These are phyloP conservation scores for Nomada hirtipes DNA, from an alignment of 2,888 invertebrate species.

Conservation along the genomic window DNA sequence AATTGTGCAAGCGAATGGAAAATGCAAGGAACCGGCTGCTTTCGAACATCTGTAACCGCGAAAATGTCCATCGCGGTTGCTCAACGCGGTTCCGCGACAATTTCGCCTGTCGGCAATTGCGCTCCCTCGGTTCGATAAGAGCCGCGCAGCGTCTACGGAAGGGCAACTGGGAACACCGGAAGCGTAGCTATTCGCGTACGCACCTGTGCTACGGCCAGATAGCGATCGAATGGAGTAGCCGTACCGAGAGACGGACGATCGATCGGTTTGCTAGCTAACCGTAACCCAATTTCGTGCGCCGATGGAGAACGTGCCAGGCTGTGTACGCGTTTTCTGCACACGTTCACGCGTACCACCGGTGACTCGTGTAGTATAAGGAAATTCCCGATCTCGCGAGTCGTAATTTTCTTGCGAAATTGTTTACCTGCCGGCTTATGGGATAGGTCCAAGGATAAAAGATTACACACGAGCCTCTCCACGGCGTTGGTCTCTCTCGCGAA, in stretches of 20 bases:
- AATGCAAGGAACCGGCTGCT: not conserved
- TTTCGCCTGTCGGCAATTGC: constrained; percentile 10
- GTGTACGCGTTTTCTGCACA: constrained; percentile 43
- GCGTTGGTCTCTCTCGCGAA: constrained; percentile 33
- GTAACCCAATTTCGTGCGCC: constrained; percentile 73
- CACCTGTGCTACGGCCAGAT: constrained; percentile 51
- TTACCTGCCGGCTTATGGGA: constrained; percentile 78
- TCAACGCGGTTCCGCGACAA: constrained; percentile 23
- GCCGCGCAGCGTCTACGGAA: not conserved
- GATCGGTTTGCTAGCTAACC: constrained; percentile 58
- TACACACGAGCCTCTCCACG: constrained; percentile 69
- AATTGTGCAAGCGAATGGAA: not conserved
- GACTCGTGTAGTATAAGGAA: constrained; percentile 79
- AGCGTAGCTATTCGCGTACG: constrained; percentile 37
- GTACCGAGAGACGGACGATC: constrained; percentile 31
- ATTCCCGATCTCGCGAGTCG: constrained; percentile 76
- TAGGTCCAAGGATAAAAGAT: constrained; percentile 82
- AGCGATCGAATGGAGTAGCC: constrained; percentile 18
- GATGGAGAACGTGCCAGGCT: constrained; percentile 44
- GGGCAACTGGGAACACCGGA: constrained; percentile 48
- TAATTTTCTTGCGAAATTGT: constrained; percentile 82
- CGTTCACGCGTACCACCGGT: constrained; percentile 19
- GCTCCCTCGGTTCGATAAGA: not conserved
- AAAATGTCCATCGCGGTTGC: constrained; percentile 22
- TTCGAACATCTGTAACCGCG: not conserved